Evolutionary conservation across 2,888 invertebrate genomes (phyloP).

Genomic region (Spatulosminthurus flaviceps): DNA sequence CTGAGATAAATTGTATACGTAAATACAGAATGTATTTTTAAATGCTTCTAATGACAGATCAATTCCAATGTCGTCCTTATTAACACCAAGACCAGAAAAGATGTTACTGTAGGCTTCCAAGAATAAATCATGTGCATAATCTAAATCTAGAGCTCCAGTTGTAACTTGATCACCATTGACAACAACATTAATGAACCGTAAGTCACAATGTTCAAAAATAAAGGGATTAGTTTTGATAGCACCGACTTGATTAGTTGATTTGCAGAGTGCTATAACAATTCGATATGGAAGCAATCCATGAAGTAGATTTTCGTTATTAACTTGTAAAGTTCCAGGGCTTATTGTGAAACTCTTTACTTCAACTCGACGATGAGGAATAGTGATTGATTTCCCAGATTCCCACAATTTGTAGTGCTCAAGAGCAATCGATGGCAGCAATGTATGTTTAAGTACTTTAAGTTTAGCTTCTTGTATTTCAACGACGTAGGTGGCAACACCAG

Average conservation of each 20-base stretch:
- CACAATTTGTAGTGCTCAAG: conserved; percentile 44
- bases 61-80: conserved; percentile 21
- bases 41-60: conserved; percentile 26
- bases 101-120: conserved; percentile 6
- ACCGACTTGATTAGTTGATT: conserved; percentile 30
- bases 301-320: conserved; percentile 47
- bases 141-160: background rate
- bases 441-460: conserved; percentile 37
- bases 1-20: conserved; percentile 23
- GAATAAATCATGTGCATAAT: background rate
- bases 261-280: conserved; percentile 40
- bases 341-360: conserved; percentile 47
- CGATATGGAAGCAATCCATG: conserved; percentile 48
- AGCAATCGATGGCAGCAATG: conserved; percentile 47
- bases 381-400: conserved; percentile 20
- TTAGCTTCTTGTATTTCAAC: conserved; percentile 45
- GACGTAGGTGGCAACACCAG: background rate
- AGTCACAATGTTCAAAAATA: background rate
- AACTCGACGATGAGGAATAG: conserved; percentile 45
- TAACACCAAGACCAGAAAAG: conserved; percentile 13
- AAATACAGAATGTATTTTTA: background rate
- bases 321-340: conserved; percentile 38
- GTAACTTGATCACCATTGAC: conserved; percentile 25
- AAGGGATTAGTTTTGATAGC: background rate
- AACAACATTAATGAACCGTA: background rate